Conservation (phyloP, 53 echinoderm and acorn worm genomes). For the Patiria pectinifera region DNA sequence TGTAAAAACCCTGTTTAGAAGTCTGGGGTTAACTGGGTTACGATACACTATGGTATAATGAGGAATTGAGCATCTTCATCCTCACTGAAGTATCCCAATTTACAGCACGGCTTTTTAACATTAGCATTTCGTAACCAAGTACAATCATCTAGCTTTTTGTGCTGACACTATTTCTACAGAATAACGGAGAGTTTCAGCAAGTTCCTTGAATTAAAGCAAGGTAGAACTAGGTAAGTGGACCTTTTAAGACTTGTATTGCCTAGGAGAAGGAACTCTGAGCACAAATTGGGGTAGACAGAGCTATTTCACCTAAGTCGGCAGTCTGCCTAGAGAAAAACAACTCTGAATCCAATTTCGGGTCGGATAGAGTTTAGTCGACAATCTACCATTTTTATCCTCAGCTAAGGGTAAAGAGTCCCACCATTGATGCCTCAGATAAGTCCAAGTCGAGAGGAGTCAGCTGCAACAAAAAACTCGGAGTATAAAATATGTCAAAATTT, state of each 20-base stretch:
- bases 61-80: conserved; percentile 24
- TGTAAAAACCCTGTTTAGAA: no score
- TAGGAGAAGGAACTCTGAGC: conserved; percentile 17
- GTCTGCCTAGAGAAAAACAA: no score
- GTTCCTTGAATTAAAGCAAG: background rate
- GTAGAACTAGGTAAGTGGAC: conserved; percentile 18
- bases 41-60: background rate
- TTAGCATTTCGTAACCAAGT: conserved; percentile 31
- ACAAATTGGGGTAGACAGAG: background rate
- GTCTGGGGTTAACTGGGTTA: background rate
- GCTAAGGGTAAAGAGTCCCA: no score
- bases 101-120: conserved; percentile 31
- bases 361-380: no score
- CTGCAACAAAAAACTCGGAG: no score
- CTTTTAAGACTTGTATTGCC: background rate
- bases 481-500: no score
- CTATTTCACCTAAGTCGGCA: background rate
- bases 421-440: no score
- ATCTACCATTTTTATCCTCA: no score
- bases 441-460: no score
- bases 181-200: conserved; percentile 37
- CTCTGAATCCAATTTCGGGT: no score
- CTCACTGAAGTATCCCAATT: conserved; percentile 26
- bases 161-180: conserved; percentile 26
- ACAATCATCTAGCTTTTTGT: conserved; percentile 35